These are phyloP conservation scores for Cotesia vestalis DNA, from an alignment of 1,140 invertebrate genomes.

Conservation along the genomic window DNA sequence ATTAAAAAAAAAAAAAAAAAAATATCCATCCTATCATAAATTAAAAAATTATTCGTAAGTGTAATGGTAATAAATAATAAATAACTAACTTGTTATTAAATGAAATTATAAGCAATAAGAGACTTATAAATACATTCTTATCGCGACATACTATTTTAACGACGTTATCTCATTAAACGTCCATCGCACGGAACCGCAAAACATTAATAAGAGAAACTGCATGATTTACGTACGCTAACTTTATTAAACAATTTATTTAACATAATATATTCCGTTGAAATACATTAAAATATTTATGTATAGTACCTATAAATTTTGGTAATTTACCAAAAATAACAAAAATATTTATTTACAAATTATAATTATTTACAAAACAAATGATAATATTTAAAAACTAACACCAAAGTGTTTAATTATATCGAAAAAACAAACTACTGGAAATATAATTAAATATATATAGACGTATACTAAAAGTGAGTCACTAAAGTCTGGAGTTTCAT, in stretches of 20 bases:
- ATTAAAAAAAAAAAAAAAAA: too few species aligned
- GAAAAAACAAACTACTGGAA: background rate
- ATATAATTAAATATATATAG: constrained; percentile 4
- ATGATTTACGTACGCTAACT: background rate
- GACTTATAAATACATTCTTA: constrained; percentile 54
- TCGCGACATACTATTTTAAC: constrained; percentile 56
- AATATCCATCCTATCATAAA: too few species aligned
- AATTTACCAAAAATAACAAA: background rate
- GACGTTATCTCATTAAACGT: constrained; percentile 54
- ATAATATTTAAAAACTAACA: background rate
- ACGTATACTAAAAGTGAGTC: constrained; percentile 1
- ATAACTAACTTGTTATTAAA: constrained; percentile 2
- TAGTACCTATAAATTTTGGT: too few species aligned
- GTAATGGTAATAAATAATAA: constrained; percentile 16
- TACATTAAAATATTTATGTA: too few species aligned
- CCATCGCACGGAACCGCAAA: constrained; percentile 50
- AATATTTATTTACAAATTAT: background rate
- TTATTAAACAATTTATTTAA: background rate
- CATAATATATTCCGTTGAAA: background rate
- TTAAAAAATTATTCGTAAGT: constrained; percentile 15
- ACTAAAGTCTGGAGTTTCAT: background rate
- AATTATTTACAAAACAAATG: background rate
- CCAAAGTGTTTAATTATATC: background rate
- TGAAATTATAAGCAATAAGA: constrained; percentile 14
- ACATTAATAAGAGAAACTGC: constrained; percentile 29